Evolutionary conservation across 1,140 invertebrate genomes (phyloP).

Genomic region (Telenomus remus): DNA sequence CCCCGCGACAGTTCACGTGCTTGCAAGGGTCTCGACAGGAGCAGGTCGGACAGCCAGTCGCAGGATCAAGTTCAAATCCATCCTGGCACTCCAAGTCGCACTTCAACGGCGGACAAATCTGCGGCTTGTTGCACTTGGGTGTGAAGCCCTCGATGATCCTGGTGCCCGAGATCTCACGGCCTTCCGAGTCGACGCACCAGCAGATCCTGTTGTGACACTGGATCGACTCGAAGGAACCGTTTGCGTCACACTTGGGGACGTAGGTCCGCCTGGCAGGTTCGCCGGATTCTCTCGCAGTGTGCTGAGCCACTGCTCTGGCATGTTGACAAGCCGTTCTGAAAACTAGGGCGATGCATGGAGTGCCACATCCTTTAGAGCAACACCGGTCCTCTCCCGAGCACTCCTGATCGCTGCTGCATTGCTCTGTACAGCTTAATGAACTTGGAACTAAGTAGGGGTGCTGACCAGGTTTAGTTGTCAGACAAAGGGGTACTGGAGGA

Average conservation of each 20-base stretch:
- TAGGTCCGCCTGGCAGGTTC: slow-evolving; percentile 84
- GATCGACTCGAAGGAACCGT: slow-evolving; percentile 85
- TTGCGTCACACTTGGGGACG: slow-evolving; percentile 85
- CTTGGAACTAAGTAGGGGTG: slow-evolving; percentile 88
- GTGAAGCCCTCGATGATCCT: slow-evolving; percentile 67
- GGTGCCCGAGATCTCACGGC: slow-evolving; percentile 84
- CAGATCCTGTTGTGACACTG: slow-evolving; percentile 89
- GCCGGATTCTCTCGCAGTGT: slow-evolving; percentile 84
- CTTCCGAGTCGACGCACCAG: slow-evolving; percentile 92
- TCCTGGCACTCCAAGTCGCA: slow-evolving; percentile 82
- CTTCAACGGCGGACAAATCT: slow-evolving; percentile 78
- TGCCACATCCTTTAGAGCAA: slow-evolving; percentile 90
- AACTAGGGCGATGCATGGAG: slow-evolving; percentile 83
- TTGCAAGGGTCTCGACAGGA: slow-evolving; percentile 86
- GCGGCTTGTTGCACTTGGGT: slow-evolving; percentile 72
- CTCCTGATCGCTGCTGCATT: slow-evolving; percentile 85
- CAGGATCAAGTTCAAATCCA: slow-evolving; percentile 80
- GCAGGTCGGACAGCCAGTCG: slow-evolving; percentile 84
- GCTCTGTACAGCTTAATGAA: slow-evolving; percentile 83
- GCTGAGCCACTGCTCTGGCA: slow-evolving; percentile 80
- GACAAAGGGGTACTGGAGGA: slow-evolving; percentile 87
- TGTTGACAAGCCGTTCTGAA: slow-evolving; percentile 88
- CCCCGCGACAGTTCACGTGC: slow-evolving; percentile 81
- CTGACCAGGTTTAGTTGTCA: slow-evolving; percentile 83
- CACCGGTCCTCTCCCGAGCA: slow-evolving; percentile 83